Conservation (phyloP, 2,797 vertebrate genomes). For the Halcyon chelicuti region DNA sequence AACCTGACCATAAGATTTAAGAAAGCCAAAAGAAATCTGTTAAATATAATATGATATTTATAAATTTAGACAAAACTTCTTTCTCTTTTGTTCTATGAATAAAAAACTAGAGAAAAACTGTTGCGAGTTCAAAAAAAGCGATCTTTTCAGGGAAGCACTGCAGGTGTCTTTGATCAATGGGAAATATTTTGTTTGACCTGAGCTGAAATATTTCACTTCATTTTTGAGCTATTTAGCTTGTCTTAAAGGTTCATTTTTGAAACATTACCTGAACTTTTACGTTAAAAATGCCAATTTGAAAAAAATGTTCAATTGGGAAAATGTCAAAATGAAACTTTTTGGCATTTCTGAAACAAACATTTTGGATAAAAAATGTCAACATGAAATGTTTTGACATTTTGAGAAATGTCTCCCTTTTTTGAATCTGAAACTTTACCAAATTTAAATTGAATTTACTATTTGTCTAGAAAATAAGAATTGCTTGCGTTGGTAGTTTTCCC, state of each 20-base stretch:
- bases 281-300: slow-evolving; percentile 23
- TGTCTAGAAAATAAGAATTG: slow-evolving; percentile 28
- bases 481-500: background rate
- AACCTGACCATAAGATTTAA: background rate
- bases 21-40: background rate
- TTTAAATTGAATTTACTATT: slow-evolving; percentile 54
- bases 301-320: background rate
- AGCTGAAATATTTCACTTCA: background rate
- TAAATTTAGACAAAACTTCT: background rate
- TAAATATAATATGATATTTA: background rate
- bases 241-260: background rate
- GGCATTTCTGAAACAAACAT: slow-evolving; percentile 61
- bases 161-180: background rate
- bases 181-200: background rate
- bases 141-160: background rate
- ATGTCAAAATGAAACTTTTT: slow-evolving; percentile 49
- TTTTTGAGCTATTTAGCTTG: background rate
- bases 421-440: slow-evolving; percentile 41
- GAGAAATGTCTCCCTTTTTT: slow-evolving; percentile 28
- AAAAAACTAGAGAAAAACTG: background rate
- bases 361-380: slow-evolving; percentile 57
- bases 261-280: slow-evolving; percentile 36
- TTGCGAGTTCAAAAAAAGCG: background rate
- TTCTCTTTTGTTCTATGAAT: background rate
- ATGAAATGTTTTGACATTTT: slow-evolving; percentile 60